Evolutionary conservation across 2,888 invertebrate species (phyloP), one percentile per base, ranked within the genome.

Genomic region (Tridacna crocea): DNA sequence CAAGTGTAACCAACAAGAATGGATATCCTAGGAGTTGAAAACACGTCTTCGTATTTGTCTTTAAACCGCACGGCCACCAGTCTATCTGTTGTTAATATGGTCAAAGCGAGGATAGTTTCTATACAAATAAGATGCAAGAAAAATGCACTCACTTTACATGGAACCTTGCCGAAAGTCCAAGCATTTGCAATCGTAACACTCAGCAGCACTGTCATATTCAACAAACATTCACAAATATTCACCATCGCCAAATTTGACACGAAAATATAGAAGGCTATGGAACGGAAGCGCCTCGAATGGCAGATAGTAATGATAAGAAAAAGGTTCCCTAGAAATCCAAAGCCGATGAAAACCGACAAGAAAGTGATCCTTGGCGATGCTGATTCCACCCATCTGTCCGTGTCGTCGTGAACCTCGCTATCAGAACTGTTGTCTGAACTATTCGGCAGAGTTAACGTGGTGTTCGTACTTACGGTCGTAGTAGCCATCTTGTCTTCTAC

Each of bases 151-250:
- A 91, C 61, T 17, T 85, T 84, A 74, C 93, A 93, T 46, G 91
- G 78, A 12, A 84, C 36, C 1, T 83, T 81, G 11, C 90, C 91
- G 70, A 90, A 90, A 10, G 84, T 87, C 92, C 92, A 93, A 27
- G 86, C 83, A 22, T 85, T 85, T 10, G 88, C 78, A 22, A 91
- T 83, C 17, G 90, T 90, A 10, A 91, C 87, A 6, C 90, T 89
- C 22, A 93, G 80, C 0, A 92, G 84, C 11, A 93, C 75, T 0
- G 92, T 85, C 91, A 93, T 91, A 79, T 92, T 93, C 27, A 90
- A 77, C 15, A 91, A 60, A 80, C 91, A 90, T 79, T 93, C 92
- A 26, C 91, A 80, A 2, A 93, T 79, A 66, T 92, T 92, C 17
- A 90, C 84, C 0, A 90, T 84, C 0, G 91, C 91, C 72, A 92